phyloP scores from a whole-genome alignment of 2,888 invertebrate species.

The Drosophila subquinaria region DNA sequence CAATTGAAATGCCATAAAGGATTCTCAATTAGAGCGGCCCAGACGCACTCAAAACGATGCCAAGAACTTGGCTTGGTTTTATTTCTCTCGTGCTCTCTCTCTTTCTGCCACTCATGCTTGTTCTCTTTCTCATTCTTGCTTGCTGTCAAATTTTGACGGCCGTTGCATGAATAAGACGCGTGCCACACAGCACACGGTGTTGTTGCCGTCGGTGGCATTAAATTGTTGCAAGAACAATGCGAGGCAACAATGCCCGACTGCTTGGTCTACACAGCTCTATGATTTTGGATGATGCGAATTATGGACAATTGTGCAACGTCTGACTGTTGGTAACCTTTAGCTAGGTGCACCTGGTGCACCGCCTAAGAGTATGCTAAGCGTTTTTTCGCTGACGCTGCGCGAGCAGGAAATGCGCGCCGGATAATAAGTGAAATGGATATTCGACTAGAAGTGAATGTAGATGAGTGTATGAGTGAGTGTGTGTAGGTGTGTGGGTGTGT shows the following conservation, averaged over 20 bases:
- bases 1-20: slow-evolving; percentile 83
- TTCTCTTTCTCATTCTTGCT: slow-evolving; percentile 40
- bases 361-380: slow-evolving; percentile 41
- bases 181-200: slow-evolving; percentile 48
- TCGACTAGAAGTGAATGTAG: slow-evolving; percentile 38
- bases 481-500: slow-evolving; percentile 16
- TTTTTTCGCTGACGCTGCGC: slow-evolving; percentile 33
- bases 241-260: slow-evolving; percentile 49
- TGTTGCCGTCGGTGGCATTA: slow-evolving; percentile 56
- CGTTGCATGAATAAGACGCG: slow-evolving; percentile 77
- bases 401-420: slow-evolving; percentile 72
- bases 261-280: slow-evolving; percentile 2
- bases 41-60: slow-evolving; percentile 55
- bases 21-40: slow-evolving; percentile 79
- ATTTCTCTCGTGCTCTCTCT: neutral
- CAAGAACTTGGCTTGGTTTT: slow-evolving; percentile 58
- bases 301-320: slow-evolving; percentile 20
- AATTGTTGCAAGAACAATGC: slow-evolving; percentile 64
- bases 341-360: slow-evolving; percentile 20
- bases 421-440: slow-evolving; percentile 78
- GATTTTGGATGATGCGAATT: slow-evolving; percentile 41
- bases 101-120: neutral
- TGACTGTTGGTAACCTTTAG: slow-evolving; percentile 49
- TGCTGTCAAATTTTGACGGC: slow-evolving; percentile 83
- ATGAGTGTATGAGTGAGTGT: slow-evolving; percentile 25